Evolutionary conservation across 2,888 invertebrate genomes (phyloP).

Genomic region (Meteorus cinctellus): DNA sequence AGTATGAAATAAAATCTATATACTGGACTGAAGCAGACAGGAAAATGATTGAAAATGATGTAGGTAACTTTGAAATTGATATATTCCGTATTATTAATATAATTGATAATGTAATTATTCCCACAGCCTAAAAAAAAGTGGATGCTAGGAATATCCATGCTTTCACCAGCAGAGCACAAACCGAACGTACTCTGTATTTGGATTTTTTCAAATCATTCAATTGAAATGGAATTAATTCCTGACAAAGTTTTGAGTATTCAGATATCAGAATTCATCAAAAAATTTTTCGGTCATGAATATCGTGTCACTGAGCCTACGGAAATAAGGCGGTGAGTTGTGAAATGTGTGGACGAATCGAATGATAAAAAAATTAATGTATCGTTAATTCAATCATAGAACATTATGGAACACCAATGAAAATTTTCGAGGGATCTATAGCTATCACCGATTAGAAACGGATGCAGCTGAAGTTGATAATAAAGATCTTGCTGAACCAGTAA

Average conservation of each 20-base stretch:
- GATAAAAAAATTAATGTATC: not conserved
- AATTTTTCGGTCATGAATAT: conserved; percentile 75
- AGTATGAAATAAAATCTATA: conserved; percentile 71
- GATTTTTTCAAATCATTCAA: conserved; percentile 78
- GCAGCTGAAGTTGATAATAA: conserved; percentile 72
- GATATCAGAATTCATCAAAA: conserved; percentile 74
- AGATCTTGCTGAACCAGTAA: conserved; percentile 76
- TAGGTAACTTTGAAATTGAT: conserved; percentile 27
- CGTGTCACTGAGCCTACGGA: conserved; percentile 74
- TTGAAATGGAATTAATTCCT: conserved; percentile 77
- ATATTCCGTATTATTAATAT: not conserved
- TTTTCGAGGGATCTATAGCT: conserved; percentile 83
- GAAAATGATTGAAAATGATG: conserved; percentile 44
- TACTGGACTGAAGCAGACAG: conserved; percentile 77
- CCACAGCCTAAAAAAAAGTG: conserved; percentile 74
- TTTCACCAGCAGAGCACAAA: conserved; percentile 78
- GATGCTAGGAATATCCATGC: conserved; percentile 79
- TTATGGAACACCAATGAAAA: conserved; percentile 81
- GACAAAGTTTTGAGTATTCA: conserved; percentile 75
- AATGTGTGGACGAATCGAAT: conserved; percentile 13
- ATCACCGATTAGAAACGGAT: conserved; percentile 75
- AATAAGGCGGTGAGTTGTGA: conserved; percentile 74
- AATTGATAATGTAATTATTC: not conserved
- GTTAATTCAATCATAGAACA: conserved; percentile 65
- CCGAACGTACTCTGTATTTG: conserved; percentile 79